Percentiles rank a stretch among this genome's conserved stretches.
Conservation (phyloP, 2,797 vertebrate genomes). For the Natrix natrix region DNA sequence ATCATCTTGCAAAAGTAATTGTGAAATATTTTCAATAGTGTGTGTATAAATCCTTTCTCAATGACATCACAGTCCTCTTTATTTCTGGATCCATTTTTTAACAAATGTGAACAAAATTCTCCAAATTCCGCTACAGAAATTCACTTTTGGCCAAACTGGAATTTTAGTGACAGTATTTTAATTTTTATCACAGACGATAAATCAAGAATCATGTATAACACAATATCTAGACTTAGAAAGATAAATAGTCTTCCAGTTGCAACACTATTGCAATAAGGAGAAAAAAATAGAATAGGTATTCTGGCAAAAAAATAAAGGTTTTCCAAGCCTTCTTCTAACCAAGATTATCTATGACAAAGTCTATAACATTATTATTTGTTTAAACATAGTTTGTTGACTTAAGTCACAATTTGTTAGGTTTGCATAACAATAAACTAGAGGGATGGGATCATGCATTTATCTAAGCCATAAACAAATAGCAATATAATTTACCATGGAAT, state of each 20-base stretch:
- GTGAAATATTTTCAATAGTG: background rate
- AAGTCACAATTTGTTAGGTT: background rate
- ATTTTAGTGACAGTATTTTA: background rate
- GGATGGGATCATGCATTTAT: background rate
- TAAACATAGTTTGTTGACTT: background rate
- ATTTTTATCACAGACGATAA: background rate
- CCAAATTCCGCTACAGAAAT: background rate
- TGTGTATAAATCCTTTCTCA: background rate
- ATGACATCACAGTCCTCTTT: background rate
- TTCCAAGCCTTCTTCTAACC: background rate
- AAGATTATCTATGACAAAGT: background rate
- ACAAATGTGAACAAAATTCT: background rate
- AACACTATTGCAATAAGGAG: background rate
- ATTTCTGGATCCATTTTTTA: background rate
- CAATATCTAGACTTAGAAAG: background rate
- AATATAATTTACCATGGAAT: background rate
- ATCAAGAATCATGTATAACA: background rate
- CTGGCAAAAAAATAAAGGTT: background rate
- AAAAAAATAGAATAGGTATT: background rate
- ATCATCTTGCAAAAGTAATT: background rate
- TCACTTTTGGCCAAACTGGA: background rate
- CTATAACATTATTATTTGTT: background rate
- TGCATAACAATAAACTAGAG: background rate
- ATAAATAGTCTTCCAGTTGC: background rate
- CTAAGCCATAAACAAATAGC: background rate